Conservation (phyloP, 2,113 vertebrate species). For the Notothenia rossii region DNA sequence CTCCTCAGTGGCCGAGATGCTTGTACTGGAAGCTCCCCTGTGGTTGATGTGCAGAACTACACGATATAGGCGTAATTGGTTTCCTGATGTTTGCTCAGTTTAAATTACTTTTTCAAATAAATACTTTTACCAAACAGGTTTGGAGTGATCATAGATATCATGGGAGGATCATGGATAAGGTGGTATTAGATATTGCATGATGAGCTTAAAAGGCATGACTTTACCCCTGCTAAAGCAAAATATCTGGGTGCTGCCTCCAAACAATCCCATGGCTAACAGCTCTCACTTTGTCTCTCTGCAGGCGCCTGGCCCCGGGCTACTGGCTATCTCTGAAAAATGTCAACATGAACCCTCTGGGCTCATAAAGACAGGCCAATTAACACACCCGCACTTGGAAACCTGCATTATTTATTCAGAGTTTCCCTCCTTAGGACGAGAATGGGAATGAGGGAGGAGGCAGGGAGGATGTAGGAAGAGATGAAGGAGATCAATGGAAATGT, state of each 20-base stretch:
- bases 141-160: neutral
- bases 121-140: neutral
- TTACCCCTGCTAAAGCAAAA: neutral
- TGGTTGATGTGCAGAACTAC: neutral
- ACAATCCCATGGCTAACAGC: conserved; percentile 44
- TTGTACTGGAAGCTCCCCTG: neutral
- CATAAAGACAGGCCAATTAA: conserved; percentile 85
- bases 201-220: conserved; percentile 1
- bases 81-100: conserved; percentile 16
- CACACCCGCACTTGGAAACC: conserved; percentile 56
- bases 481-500: conserved; percentile 82
- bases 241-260: conserved; percentile 6
- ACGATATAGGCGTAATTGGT: neutral
- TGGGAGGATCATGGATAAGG: conserved; percentile 8
- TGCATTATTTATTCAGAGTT: conserved; percentile 82
- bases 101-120: neutral
- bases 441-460: conserved; percentile 61
- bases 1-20: neutral
- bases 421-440: conserved; percentile 62
- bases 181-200: conserved; percentile 1
- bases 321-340: conserved; percentile 76
- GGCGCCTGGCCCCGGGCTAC: conserved; percentile 64
- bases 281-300: conserved; percentile 67
- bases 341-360: conserved; percentile 70
- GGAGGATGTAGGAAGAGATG: conserved; percentile 64